A percentile compares a stretch with the other conserved stretches of the same genome.
Evolutionary conservation across 2,888 invertebrate genomes (phyloP).

Genomic region (Agrilus cyanescens): DNA sequence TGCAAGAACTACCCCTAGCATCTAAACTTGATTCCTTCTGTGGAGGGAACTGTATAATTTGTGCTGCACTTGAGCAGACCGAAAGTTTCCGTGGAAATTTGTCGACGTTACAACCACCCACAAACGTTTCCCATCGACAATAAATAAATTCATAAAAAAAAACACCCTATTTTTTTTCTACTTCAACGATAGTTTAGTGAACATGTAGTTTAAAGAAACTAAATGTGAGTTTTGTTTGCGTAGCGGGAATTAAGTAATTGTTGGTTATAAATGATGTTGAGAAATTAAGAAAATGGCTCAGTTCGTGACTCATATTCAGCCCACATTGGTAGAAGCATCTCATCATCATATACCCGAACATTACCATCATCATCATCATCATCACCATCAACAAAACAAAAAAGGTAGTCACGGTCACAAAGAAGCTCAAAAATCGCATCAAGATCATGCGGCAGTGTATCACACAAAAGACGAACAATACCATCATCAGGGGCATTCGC

Average conservation of each 20-base stretch:
- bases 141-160: no score
- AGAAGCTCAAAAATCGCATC: conserved; percentile 23
- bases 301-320: conserved; percentile 48
- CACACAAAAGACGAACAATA: conserved; percentile 20
- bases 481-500: conserved; percentile 21
- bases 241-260: not conserved
- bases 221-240: not conserved
- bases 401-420: conserved; percentile 16
- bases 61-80: no score
- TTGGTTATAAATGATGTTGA: not conserved
- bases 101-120: no score
- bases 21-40: no score
- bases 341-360: conserved; percentile 43
- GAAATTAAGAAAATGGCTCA: conserved; percentile 37
- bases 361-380: conserved; percentile 38
- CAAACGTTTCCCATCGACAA: no score
- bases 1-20: no score
- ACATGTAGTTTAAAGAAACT: no score
- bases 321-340: conserved; percentile 44
- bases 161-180: no score
- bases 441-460: conserved; percentile 18
- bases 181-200: no score
- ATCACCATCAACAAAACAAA: conserved; percentile 25
- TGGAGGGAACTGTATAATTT: no score
- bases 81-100: no score